phyloP scores from a whole-genome alignment of 64 coral and sea anemone species.

The Dendrophyllia cribrosa region DNA sequence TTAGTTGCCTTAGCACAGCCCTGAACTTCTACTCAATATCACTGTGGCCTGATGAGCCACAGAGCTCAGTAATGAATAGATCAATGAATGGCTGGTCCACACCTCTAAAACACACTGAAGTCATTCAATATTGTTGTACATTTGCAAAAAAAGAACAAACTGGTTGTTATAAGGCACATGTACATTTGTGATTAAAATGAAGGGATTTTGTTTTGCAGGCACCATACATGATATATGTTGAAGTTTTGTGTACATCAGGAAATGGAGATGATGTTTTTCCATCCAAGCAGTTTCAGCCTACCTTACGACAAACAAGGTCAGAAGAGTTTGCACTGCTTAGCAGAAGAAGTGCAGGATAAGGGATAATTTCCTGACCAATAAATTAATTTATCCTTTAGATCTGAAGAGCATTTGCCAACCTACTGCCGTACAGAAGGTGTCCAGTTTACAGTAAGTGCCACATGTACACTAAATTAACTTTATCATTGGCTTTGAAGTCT shows the following conservation, averaged over 20 bases:
- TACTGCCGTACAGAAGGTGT: conserved; percentile 87
- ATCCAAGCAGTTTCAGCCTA: conserved; percentile 76
- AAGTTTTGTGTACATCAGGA: conserved; percentile 81
- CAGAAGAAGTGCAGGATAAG: too few species aligned
- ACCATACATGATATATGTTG: conserved; percentile 97
- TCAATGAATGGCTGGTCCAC: too few species aligned
- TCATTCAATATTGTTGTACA: too few species aligned
- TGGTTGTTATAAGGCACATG: neutral
- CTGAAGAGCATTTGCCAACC: conserved; percentile 97
- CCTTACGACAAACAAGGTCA: conserved; percentile 96
- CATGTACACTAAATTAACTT: too few species aligned
- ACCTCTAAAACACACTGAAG: too few species aligned
- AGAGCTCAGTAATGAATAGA: too few species aligned
- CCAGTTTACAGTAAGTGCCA: conserved; percentile 80
- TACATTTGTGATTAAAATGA: neutral
- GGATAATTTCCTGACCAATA: too few species aligned
- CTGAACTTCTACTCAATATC: too few species aligned
- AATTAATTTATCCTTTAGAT: conserved; percentile 35
- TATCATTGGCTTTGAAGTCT: too few species aligned
- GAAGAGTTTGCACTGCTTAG: neutral
- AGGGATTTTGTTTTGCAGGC: conserved; percentile 54
- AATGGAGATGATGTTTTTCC: conserved; percentile 86
- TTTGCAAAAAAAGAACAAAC: too few species aligned
- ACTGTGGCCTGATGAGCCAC: too few species aligned
- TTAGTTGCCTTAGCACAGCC: too few species aligned